Base-by-base conservation (phyloP, 1,140 invertebrate genomes). In the Mercenaria mercenaria region DNA sequence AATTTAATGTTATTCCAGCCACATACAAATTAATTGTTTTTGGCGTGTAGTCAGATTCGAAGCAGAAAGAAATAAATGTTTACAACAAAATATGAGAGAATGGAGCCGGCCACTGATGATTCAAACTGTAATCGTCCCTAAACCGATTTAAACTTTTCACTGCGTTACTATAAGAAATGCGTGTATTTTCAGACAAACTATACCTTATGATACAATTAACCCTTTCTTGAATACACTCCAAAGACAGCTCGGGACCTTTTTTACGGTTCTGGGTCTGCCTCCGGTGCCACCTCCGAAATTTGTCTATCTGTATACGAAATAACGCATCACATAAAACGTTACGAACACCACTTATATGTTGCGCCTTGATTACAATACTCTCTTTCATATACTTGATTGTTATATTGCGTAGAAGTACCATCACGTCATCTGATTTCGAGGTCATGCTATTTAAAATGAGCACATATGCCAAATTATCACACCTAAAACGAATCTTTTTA, bases 311-410 rank as follows among this genome's bases (percentile, higher is more conserved):
- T 15, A 76, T 50, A 69, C 90, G 86, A 59, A 81, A 91, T 1
- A n/a, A n/a, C n/a, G n/a, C n/a, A n/a, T n/a, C n/a, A n/a, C n/a
- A n/a, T n/a, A n/a, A n/a, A n/a, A n/a, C n/a, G n/a, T n/a, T n/a
- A n/a, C n/a, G n/a, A n/a, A n/a, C n/a, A n/a, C n/a, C n/a, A n/a
- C n/a, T n/a, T 47, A 92, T 72, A 89, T 89, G 86, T 8, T 6
- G 18, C 26, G 85, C 91, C 64, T 77, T 41, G 18, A 85, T 85
- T n/a, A 79, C n/a, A 56, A 86, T 91, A 29, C n/a, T n/a, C n/a
- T n/a, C n/a, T n/a, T n/a, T 47, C 18, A 47, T 10, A 47, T 18
- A 47, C 18, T 10, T 10, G 8, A 47, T 10, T 10, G 43, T 47
- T 10, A 47, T 8, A 10, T 8, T 8, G 43, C 43, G 43, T 47